Percentiles rank a stretch among this genome's conserved stretches.
phyloP scores from a whole-genome alignment of 2,797 vertebrate species.

The Poecilia velifera region DNA sequence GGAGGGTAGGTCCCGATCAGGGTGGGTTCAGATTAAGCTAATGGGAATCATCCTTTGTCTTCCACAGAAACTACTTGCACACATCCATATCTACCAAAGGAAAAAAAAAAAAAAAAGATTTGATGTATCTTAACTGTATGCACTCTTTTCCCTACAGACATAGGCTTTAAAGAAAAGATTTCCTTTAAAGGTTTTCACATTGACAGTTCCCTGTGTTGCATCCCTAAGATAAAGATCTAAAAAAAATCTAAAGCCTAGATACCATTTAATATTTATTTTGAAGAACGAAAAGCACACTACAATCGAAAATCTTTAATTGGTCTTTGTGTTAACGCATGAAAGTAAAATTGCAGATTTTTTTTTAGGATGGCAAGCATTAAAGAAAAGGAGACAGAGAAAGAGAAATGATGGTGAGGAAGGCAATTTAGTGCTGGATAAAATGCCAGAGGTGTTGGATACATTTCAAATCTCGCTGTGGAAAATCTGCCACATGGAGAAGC shows the following conservation, averaged over 20 bases:
- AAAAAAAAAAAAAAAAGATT: slow-evolving; percentile 1
- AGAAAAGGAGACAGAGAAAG: slow-evolving; percentile 19
- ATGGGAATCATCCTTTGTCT: not conserved
- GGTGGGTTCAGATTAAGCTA: slow-evolving; percentile 2
- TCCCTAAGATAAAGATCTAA: slow-evolving; percentile 17
- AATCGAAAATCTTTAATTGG: slow-evolving; percentile 46
- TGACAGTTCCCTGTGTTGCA: slow-evolving; percentile 31
- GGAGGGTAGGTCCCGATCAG: not conserved
- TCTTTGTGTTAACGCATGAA: slow-evolving; percentile 38
- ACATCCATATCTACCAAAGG: not conserved
- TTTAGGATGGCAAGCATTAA: slow-evolving; percentile 18
- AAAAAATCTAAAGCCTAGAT: slow-evolving; percentile 28
- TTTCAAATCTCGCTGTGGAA: slow-evolving; percentile 20
- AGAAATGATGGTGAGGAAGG: slow-evolving; percentile 46
- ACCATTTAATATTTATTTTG: slow-evolving; percentile 50
- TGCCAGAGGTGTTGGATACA: slow-evolving; percentile 31
- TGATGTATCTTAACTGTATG: slow-evolving; percentile 27
- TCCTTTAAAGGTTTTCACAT: slow-evolving; percentile 8
- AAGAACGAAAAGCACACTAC: slow-evolving; percentile 8
- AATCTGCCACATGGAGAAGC: slow-evolving; percentile 18
- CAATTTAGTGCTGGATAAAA: slow-evolving; percentile 33
- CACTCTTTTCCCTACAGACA: slow-evolving; percentile 12
- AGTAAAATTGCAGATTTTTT: slow-evolving; percentile 47
- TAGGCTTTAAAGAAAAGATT: slow-evolving; percentile 23
- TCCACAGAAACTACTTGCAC: not conserved